Evolutionary conservation across 2,113 vertebrate species (phyloP).

Genomic region (Geococcyx californianus): DNA sequence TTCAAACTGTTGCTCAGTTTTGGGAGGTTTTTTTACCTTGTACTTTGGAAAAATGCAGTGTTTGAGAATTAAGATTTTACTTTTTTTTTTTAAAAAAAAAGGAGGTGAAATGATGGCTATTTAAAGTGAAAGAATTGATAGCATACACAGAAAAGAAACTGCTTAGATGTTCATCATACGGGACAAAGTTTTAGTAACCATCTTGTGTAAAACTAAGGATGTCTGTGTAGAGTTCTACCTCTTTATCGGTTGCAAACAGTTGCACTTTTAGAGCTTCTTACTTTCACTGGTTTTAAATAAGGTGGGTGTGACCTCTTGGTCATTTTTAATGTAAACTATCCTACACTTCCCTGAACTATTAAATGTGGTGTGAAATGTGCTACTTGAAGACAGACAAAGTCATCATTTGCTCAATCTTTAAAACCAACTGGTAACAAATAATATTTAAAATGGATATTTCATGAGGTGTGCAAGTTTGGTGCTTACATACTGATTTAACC

Average conservation of each 20-base stretch:
- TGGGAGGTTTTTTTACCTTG: neutral
- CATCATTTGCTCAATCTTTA: neutral
- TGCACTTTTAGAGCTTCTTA: neutral
- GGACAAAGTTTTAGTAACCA: neutral
- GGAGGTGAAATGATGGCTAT: rapidly evolving
- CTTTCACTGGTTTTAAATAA: neutral
- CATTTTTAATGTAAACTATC: neutral
- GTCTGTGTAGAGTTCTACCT: neutral
- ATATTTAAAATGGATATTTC: neutral
- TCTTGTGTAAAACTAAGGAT: neutral
- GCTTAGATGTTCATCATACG: neutral
- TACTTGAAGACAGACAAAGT: neutral
- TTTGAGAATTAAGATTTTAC: neutral
- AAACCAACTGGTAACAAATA: neutral
- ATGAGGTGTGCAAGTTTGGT: neutral
- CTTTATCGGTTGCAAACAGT: neutral
- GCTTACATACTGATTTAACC: neutral
- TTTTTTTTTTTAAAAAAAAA: neutral
- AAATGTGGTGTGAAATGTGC: neutral
- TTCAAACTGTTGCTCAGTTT: neutral
- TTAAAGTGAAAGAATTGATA: neutral
- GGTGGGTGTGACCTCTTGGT: neutral
- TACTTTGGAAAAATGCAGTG: neutral
- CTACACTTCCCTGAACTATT: neutral
- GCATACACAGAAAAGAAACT: neutral